Evolutionary conservation across 2,888 invertebrate genomes (phyloP).

Genomic region (Pantelozetes paolii): DNA sequence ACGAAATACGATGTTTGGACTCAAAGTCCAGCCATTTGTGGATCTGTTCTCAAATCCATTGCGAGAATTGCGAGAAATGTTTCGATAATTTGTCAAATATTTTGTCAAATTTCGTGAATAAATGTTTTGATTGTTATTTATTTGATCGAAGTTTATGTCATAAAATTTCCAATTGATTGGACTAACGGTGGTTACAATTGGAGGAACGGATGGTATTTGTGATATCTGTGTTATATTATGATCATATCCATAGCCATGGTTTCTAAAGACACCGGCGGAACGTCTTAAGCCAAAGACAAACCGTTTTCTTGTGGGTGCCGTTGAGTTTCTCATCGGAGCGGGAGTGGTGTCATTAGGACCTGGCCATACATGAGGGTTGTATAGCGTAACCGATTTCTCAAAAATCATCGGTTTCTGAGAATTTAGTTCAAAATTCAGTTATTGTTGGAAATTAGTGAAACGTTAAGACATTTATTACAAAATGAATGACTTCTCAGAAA

Average conservation of each 20-base stretch:
- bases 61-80: background rate
- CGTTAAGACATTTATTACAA: background rate
- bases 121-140: background rate
- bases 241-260: constrained; percentile 21
- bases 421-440: background rate
- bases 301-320: background rate
- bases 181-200: background rate
- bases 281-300: constrained; percentile 16
- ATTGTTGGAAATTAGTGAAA: constrained; percentile 2
- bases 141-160: background rate
- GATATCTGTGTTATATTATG: background rate
- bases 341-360: constrained; percentile 25
- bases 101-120: background rate
- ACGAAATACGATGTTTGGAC: background rate
- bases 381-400: constrained; percentile 15
- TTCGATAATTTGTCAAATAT: background rate
- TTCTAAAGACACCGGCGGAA: background rate
- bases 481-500: background rate
- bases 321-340: background rate
- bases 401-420: constrained; percentile 9
- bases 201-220: background rate
- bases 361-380: constrained; percentile 18
- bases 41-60: background rate
- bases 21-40: no score
- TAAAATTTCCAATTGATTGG: constrained; percentile 11